A percentile compares a stretch with the other conserved stretches of the same genome.
Conservation (phyloP, 2,113 vertebrate species). For the Gadus macrocephalus region DNA sequence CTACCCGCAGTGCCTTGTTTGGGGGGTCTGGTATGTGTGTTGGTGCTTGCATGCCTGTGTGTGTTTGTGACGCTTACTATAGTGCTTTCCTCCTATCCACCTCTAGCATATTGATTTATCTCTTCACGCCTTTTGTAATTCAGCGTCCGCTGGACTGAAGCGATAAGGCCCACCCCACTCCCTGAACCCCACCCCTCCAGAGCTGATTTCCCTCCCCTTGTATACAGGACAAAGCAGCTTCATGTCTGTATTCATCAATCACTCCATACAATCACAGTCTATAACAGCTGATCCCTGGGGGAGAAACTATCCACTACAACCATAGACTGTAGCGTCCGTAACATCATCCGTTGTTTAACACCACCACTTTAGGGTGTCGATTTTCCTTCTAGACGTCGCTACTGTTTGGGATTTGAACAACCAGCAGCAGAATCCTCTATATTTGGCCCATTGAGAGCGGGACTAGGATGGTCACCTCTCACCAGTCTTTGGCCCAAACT, state of each 20-base stretch:
- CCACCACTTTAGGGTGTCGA: no score
- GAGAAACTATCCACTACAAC: conserved; percentile 3
- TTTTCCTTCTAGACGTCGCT: no score
- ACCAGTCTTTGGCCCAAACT: no score
- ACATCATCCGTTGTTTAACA: no score
- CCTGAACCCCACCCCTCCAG: neutral
- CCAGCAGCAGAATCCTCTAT: no score
- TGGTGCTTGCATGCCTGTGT: no score
- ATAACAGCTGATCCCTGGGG: conserved; percentile 29
- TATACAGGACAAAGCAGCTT: conserved; percentile 22
- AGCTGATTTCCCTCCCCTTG: conserved; percentile 31
- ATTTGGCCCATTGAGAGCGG: no score
- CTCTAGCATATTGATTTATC: neutral
- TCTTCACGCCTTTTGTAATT: neutral
- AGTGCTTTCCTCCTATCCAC: conserved; percentile 14
- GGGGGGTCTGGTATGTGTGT: no score
- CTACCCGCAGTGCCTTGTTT: no score
- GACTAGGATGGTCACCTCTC: no score
- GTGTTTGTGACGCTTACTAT: conserved; percentile 21
- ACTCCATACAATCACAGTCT: conserved; percentile 31
- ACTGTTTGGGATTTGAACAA: no score
- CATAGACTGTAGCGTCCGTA: no score
- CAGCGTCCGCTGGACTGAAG: conserved; percentile 27
- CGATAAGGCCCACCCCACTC: conserved; percentile 30
- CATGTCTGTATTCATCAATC: conserved; percentile 38